Conservation (phyloP, 2,797 vertebrate genomes). For the Malurus splendens region DNA sequence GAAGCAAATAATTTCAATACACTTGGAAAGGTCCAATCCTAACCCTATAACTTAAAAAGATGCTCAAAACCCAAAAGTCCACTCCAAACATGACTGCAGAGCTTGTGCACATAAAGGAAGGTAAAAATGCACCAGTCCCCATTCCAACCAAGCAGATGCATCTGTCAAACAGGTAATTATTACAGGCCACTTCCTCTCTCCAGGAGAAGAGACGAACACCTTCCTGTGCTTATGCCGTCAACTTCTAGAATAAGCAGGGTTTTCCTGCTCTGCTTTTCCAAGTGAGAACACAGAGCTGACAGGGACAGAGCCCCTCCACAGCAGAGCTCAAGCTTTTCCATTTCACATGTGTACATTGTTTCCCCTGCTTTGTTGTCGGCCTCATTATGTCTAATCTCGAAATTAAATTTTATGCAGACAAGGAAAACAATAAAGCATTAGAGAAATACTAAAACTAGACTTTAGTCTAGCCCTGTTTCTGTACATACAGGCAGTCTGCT, state of each 20-base stretch:
- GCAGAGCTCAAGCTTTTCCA: neutral
- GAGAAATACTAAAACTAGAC: neutral
- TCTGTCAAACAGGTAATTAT: neutral
- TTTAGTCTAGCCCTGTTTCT: neutral
- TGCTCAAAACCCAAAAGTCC: neutral
- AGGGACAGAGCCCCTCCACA: neutral
- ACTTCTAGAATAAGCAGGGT: neutral
- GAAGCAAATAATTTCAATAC: neutral
- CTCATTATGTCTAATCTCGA: neutral
- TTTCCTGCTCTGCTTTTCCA: neutral
- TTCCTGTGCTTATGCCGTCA: neutral
- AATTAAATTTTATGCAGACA: neutral
- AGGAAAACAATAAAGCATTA: neutral
- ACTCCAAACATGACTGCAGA: neutral
- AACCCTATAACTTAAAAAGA: neutral
- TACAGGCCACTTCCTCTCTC: neutral
- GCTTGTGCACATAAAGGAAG: neutral
- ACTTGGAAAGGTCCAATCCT: neutral
- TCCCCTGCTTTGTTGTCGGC: neutral
- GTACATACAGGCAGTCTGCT: neutral
- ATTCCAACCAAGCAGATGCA: neutral
- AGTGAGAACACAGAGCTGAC: neutral
- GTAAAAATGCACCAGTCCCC: neutral
- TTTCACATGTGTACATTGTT: rapidly evolving
- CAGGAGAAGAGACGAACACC: neutral